Conservation (phyloP, 2,888 invertebrate species). For the Cheilosia soror region DNA sequence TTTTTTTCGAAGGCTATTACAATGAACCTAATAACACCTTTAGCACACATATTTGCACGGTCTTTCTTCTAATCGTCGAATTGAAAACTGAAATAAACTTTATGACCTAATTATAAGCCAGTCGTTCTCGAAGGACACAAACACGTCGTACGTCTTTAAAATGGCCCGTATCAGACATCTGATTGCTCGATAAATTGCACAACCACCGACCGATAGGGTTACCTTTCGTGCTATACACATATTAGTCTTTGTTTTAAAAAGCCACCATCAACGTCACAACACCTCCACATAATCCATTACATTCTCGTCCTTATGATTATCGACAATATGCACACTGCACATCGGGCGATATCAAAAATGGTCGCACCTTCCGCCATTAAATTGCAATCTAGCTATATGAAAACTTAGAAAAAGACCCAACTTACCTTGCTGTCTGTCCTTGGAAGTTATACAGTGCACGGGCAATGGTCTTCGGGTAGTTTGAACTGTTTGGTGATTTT, state of each 20-base stretch:
- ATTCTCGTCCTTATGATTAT: conserved; percentile 8
- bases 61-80: no score
- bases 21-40: neutral
- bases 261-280: conserved; percentile 4
- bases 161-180: neutral
- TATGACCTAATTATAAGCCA: conserved; percentile 39
- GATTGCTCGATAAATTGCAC: conserved; percentile 16
- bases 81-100: conserved; percentile 19
- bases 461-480: conserved; percentile 89
- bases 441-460: conserved; percentile 96
- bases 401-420: conserved; percentile 1
- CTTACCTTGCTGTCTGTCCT: conserved; percentile 88
- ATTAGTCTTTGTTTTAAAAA: conserved; percentile 22
- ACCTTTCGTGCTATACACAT: conserved; percentile 14
- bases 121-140: conserved; percentile 22
- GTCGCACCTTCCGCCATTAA: neutral
- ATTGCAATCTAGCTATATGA: neutral
- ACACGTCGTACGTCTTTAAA: conserved; percentile 2
- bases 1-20: neutral
- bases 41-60: neutral
- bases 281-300: conserved; percentile 5
- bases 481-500: conserved; percentile 79
- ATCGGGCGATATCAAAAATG: neutral
- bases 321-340: neutral
- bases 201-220: neutral